phyloP scores from a whole-genome alignment of 2,113 vertebrate genomes.

The Lontra canadensis region DNA sequence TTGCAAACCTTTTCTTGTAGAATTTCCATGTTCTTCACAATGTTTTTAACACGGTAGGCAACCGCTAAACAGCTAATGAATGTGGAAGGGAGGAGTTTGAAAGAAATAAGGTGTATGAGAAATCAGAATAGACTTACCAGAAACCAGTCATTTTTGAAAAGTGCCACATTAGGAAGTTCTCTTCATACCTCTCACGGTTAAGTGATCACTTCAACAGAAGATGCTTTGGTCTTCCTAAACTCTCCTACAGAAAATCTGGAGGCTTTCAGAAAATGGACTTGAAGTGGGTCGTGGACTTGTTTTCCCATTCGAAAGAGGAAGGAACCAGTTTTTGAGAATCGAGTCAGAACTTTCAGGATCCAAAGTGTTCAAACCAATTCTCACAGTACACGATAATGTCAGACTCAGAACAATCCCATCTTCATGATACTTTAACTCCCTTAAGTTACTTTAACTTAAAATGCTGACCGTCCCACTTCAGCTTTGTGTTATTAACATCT shows the following conservation, averaged over 20 bases:
- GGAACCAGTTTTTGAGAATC: slow-evolving; percentile 34
- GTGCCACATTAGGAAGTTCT: not conserved
- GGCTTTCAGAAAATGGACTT: not conserved
- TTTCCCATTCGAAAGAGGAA: not conserved
- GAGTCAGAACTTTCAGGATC: slow-evolving; percentile 56
- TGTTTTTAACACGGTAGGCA: not conserved
- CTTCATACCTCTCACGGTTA: not conserved
- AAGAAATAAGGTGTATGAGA: not conserved
- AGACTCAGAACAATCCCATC: not conserved
- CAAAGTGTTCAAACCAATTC: slow-evolving; percentile 39
- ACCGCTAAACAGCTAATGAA: not conserved
- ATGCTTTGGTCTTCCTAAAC: not conserved
- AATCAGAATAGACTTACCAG: not conserved
- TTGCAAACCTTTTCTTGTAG: not conserved
- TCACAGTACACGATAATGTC: not conserved
- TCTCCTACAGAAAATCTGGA: not conserved
- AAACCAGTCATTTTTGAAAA: not conserved
- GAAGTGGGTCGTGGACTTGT: not conserved
- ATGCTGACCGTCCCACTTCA: slow-evolving; percentile 34
- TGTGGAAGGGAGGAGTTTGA: not conserved
- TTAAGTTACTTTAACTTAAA: slow-evolving; percentile 66
- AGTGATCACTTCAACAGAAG: not conserved
- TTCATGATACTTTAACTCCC: not conserved
- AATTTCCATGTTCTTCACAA: not conserved
- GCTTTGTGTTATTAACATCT: slow-evolving; percentile 45